A percentile compares a stretch with the other conserved stretches of the same genome.
Evolutionary conservation across 2,888 invertebrate species (phyloP).

Genomic region (Gibbula magus): DNA sequence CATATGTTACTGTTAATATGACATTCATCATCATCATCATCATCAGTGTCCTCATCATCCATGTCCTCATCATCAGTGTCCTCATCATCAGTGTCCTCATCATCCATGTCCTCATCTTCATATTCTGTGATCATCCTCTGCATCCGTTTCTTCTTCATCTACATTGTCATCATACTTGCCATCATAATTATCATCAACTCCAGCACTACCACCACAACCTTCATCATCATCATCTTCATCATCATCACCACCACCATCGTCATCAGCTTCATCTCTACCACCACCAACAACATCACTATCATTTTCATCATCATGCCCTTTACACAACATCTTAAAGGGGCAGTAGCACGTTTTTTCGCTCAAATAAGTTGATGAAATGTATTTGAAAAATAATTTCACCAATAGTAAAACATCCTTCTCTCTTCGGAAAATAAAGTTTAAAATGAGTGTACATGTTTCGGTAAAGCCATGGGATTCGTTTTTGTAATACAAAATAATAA

Average conservation of each 20-base stretch:
- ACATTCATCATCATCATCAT: neutral
- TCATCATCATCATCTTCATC: conserved; percentile 18
- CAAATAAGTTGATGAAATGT: too few species aligned
- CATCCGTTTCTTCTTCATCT: neutral
- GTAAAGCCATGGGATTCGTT: too few species aligned
- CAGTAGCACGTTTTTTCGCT: too few species aligned
- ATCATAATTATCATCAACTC: conserved; percentile 1
- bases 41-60: neutral
- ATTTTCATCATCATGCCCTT: too few species aligned
- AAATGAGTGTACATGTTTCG: too few species aligned
- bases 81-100: neutral
- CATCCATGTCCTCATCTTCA: neutral
- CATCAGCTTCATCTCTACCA: conserved; percentile 16
- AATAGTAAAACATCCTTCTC: too few species aligned
- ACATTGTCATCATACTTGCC: neutral
- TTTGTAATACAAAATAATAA: too few species aligned
- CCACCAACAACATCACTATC: neutral
- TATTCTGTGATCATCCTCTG: neutral
- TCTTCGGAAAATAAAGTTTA: too few species aligned
- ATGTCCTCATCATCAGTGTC: neutral
- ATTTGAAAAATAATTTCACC: too few species aligned
- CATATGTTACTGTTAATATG: neutral
- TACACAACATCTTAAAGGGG: too few species aligned
- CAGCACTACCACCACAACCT: neutral
- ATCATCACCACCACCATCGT: conserved; percentile 24